phyloP scores from a whole-genome alignment of 2,113 vertebrate genomes.

The Mesitornis unicolor region DNA sequence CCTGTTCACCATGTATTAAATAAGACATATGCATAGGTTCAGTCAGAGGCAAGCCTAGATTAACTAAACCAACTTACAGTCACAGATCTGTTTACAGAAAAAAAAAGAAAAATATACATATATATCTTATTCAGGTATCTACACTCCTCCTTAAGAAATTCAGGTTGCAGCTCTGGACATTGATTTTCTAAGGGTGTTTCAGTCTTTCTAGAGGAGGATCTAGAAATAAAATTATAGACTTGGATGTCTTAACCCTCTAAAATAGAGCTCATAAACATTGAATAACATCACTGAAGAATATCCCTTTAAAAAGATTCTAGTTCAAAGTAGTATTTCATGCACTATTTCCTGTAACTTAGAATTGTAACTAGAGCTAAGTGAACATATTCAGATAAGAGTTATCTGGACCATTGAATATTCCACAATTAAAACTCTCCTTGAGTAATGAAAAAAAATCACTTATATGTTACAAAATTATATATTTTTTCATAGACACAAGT shows the following conservation, averaged over 20 bases:
- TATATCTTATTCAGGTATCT: neutral
- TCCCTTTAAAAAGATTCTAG: neutral
- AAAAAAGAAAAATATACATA: too few relatives aligned
- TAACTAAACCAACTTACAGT: neutral
- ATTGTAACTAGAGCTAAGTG: neutral
- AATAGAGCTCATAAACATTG: neutral
- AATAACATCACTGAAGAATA: neutral
- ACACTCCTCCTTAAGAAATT: neutral
- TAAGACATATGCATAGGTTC: neutral
- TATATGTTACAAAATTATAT: too few relatives aligned
- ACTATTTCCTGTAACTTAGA: neutral
- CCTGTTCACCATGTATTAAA: neutral
- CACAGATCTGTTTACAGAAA: neutral
- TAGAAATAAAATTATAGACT: neutral
- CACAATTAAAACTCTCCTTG: neutral
- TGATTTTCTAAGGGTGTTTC: neutral
- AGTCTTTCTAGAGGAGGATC: neutral
- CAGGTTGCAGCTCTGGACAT: neutral
- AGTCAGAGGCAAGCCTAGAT: neutral
- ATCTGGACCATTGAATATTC: neutral
- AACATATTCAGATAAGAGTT: neutral
- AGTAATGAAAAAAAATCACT: too few relatives aligned
- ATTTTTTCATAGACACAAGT: neutral
- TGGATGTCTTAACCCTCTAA: neutral
- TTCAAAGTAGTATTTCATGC: neutral